These are phyloP conservation scores for Vimba vimba DNA, from an alignment of 2,113 vertebrate species.

Conservation along the genomic window DNA sequence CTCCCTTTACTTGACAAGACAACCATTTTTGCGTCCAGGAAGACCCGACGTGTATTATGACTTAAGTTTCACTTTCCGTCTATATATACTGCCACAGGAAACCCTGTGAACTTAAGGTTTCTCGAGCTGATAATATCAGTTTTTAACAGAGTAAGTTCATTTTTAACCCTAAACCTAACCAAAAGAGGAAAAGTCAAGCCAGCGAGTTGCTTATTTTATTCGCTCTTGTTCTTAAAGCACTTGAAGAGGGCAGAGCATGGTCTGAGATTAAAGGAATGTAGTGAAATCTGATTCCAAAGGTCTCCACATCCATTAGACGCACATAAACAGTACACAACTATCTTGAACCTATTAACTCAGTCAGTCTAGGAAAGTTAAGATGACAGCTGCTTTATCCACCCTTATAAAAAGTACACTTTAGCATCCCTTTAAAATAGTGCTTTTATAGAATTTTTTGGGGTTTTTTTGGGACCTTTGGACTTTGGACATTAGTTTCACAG, in stretches of 20 bases:
- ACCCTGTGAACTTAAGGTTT: neutral
- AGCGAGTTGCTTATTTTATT: neutral
- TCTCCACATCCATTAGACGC: neutral
- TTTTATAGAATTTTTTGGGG: neutral
- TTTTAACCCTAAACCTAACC: no score
- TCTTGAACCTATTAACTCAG: constrained; percentile 9
- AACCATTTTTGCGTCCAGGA: constrained; percentile 42
- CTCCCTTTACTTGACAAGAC: neutral
- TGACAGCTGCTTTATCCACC: neutral
- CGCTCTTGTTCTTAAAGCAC: neutral
- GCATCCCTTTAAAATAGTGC: neutral
- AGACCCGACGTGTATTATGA: constrained; percentile 36
- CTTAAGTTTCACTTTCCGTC: constrained; percentile 52
- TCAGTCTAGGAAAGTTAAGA: neutral
- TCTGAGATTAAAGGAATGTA: constrained; percentile 33
- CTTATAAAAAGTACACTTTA: neutral
- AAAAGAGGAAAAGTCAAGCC: neutral
- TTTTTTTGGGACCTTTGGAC: no score
- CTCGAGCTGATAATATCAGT: neutral
- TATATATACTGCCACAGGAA: constrained; percentile 2
- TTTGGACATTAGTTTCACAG: no score
- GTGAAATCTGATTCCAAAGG: constrained; percentile 45
- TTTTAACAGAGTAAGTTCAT: no score
- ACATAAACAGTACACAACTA: neutral
- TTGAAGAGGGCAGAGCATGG: neutral